Conservation (phyloP, 1,140 invertebrate genomes). For the Cyclina sinensis region DNA sequence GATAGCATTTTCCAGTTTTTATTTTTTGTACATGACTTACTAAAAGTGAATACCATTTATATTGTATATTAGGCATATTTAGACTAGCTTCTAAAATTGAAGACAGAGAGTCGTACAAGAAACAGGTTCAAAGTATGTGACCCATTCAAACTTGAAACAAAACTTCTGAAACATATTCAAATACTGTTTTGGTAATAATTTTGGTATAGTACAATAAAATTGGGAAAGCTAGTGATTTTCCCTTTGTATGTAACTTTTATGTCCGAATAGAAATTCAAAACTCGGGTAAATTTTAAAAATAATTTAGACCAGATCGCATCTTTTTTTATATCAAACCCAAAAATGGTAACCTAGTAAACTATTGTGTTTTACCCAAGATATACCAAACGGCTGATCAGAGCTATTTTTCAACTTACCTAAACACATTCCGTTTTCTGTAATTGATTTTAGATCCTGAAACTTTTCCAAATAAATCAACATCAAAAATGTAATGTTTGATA, state of each 20-base stretch:
- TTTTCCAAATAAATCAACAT: conserved; percentile 60
- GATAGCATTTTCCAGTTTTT: conserved; percentile 6
- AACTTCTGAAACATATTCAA: conserved; percentile 64
- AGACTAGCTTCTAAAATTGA: conserved; percentile 58
- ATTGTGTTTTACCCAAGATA: conserved; percentile 69
- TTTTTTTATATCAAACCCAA: conserved; percentile 57
- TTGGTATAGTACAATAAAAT: conserved; percentile 70
- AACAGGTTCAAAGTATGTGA: conserved; percentile 64
- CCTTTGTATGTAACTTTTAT: conserved; percentile 65
- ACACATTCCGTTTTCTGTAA: conserved; percentile 63
- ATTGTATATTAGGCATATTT: conserved; percentile 62
- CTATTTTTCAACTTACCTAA: conserved; percentile 69
- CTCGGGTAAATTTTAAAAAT: conserved; percentile 61
- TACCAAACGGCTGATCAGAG: conserved; percentile 71
- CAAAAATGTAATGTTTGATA: conserved; percentile 56
- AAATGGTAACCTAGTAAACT: conserved; percentile 68
- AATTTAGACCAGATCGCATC: conserved; percentile 69
- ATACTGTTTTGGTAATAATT: conserved; percentile 42
- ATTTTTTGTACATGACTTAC: conserved; percentile 65
- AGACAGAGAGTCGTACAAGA: conserved; percentile 49
- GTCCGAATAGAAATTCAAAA: conserved; percentile 48
- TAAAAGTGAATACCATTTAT: conserved; percentile 47
- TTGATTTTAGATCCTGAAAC: conserved; percentile 71
- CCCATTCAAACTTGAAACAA: conserved; percentile 69
- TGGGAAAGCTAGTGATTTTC: conserved; percentile 63